These are phyloP conservation scores for Embiotoca jacksoni DNA, from an alignment of 2,113 vertebrate genomes.

Conservation along the genomic window DNA sequence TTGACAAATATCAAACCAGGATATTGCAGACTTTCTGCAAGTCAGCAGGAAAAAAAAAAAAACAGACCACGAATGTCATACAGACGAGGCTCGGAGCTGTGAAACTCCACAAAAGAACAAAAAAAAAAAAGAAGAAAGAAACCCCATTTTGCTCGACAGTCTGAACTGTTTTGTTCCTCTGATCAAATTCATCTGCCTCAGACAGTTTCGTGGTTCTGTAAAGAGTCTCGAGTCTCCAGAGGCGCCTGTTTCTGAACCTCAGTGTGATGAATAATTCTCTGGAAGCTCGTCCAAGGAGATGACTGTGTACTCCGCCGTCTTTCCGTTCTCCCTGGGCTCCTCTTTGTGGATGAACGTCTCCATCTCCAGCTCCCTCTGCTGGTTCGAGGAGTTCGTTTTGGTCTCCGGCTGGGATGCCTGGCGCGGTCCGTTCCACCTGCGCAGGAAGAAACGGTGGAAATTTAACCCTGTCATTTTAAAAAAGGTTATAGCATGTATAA, in stretches of 20 bases:
- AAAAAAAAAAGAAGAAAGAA: not conserved
- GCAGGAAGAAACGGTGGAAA: not conserved
- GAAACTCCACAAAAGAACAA: conserved; percentile 5
- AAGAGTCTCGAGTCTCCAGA: conserved; percentile 25
- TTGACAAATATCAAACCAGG: not conserved
- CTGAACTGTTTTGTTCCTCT: conserved; percentile 5
- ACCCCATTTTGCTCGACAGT: not conserved
- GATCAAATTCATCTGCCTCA: conserved; percentile 6
- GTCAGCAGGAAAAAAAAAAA: conserved; percentile 21
- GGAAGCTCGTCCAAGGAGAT: conserved; percentile 70
- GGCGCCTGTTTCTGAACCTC: conserved; percentile 29
- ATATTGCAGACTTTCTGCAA: conserved; percentile 13
- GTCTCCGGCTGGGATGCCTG: not conserved
- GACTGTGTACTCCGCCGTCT: conserved; percentile 66
- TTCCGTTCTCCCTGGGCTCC: conserved; percentile 55
- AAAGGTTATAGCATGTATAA: not conserved
- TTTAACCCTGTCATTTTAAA: not conserved
- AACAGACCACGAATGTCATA: not conserved
- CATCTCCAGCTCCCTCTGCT: conserved; percentile 70
- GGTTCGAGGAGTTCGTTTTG: conserved; percentile 22
- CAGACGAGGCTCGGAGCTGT: not conserved
- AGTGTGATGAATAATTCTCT: conserved; percentile 30
- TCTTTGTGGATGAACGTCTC: conserved; percentile 62
- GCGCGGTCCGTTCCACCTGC: conserved; percentile 67
- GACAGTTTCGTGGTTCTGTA: conserved; percentile 11